Base-by-base conservation (phyloP, 2,888 invertebrate species). In the Lepidonotus clava region DNA sequence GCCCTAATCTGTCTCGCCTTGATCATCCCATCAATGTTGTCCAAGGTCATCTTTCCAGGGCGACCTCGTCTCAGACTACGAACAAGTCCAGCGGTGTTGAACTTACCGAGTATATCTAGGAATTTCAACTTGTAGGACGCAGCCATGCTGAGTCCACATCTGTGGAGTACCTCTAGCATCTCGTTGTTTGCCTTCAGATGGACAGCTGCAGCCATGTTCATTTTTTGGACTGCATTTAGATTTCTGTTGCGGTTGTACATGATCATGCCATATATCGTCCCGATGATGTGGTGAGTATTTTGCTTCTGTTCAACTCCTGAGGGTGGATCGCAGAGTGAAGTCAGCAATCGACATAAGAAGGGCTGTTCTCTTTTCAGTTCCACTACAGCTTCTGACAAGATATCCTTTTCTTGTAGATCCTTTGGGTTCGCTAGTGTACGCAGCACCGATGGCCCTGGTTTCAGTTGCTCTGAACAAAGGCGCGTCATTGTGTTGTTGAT, bases 1-100 rank as follows among this genome's bases (percentile, higher is more conserved):
- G 0, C 4, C 24, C 76, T 1, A 4, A 40, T 8, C 38, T 76
- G 40, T 1, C 34, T 41, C 4, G 76, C 76, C 14, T 14, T 18
- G 2, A 38, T 21, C 76, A 21, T 38, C 1, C 76, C 76, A 76
- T 76, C 76, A 28, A 71, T 71, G 71, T 71, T 71, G 71, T 71
- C 71, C 5, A 71, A 5, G 4, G 71, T 71, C 11, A 71, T 8
- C n/a, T 71, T 71, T 4, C 71, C 71, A 36, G 14, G 6, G 2
- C 32, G 6, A 28, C 32, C 32, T 4, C 4, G 2, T n/a, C n/a
- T 34, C 4, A 71, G 8, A 18, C 11, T 14, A 11, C n/a, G 14
- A 8, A 71, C 5, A 4, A 71, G 2, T 5, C 71, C 18, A 18
- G 11, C 38, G 2, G 32, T 71, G 71, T 71, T 71, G 34, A 36